Conservation (phyloP, 2,797 vertebrate genomes). For the Xyrichtys novacula region DNA sequence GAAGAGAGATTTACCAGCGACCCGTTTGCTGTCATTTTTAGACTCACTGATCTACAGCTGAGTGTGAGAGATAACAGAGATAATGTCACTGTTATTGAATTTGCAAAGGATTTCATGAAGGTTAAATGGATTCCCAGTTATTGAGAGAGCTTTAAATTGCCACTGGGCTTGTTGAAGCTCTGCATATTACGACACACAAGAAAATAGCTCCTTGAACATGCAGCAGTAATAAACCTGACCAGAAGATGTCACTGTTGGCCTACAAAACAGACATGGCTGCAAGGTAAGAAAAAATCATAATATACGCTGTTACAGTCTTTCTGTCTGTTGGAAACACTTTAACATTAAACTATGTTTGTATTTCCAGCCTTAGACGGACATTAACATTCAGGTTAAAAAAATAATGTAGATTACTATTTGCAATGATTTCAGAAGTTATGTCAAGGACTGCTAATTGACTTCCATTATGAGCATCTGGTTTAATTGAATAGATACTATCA, state of each 20-base stretch:
- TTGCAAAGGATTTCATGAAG: slow-evolving; percentile 27
- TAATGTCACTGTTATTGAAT: slow-evolving; percentile 9
- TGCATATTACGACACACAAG: not conserved
- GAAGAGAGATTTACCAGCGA: slow-evolving; percentile 30
- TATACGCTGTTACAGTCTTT: not conserved
- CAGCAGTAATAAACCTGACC: slow-evolving; percentile 24
- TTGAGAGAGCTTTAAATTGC: slow-evolving; percentile 1
- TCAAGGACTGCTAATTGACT: slow-evolving; percentile 19
- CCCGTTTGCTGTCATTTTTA: slow-evolving; percentile 16
- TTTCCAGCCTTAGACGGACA: not conserved
- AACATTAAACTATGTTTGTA: not conserved
- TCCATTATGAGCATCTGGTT: slow-evolving; percentile 22
- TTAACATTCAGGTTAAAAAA: not conserved
- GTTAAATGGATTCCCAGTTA: not conserved
- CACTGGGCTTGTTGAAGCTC: not conserved
- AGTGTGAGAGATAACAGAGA: slow-evolving; percentile 4
- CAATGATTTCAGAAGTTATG: slow-evolving; percentile 8
- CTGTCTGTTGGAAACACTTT: not conserved
- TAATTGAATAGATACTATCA: slow-evolving; percentile 33
- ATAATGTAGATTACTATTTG: not conserved
- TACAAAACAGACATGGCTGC: slow-evolving; percentile 12
- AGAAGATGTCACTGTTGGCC: slow-evolving; percentile 67
- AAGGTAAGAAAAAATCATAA: not conserved
- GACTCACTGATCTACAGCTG: slow-evolving; percentile 21
- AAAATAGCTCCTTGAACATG: not conserved